Evolutionary conservation across 2,888 invertebrate species (phyloP).

Genomic region (Morinoia aosen): DNA sequence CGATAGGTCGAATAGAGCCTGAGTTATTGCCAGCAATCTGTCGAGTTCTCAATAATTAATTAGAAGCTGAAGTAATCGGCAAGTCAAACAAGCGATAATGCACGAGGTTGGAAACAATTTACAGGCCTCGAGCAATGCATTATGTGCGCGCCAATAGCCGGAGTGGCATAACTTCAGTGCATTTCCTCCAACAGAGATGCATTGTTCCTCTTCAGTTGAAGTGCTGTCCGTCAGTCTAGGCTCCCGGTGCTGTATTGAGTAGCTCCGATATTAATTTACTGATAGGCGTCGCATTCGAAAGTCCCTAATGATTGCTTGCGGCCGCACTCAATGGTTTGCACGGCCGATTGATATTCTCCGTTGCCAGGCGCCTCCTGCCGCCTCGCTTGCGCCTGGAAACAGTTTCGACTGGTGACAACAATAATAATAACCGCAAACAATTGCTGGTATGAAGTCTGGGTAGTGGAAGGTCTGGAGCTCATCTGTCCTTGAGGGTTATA

Average conservation of each 20-base stretch:
- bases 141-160: not conserved
- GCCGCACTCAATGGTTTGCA: constrained; percentile 22
- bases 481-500: not conserved
- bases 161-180: constrained; percentile 21
- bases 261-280: constrained; percentile 33
- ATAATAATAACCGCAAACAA: not conserved
- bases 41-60: constrained; percentile 48
- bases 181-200: not conserved
- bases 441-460: not conserved
- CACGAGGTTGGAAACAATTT: constrained; percentile 28
- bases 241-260: constrained; percentile 25
- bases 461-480: not conserved
- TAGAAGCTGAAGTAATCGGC: constrained; percentile 49
- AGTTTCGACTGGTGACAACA: not conserved
- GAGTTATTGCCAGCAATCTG: constrained; percentile 34
- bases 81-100: constrained; percentile 51
- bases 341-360: not conserved
- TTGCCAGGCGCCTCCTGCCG: not conserved
- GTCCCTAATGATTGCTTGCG: constrained; percentile 53
- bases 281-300: constrained; percentile 44
- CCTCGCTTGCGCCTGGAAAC: not conserved
- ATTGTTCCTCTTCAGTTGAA: not conserved
- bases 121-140: constrained; percentile 22
- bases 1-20: not conserved
- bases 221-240: constrained; percentile 25